Base-by-base conservation (phyloP, 1,140 invertebrate genomes). In the Drosophila repletoides region DNA sequence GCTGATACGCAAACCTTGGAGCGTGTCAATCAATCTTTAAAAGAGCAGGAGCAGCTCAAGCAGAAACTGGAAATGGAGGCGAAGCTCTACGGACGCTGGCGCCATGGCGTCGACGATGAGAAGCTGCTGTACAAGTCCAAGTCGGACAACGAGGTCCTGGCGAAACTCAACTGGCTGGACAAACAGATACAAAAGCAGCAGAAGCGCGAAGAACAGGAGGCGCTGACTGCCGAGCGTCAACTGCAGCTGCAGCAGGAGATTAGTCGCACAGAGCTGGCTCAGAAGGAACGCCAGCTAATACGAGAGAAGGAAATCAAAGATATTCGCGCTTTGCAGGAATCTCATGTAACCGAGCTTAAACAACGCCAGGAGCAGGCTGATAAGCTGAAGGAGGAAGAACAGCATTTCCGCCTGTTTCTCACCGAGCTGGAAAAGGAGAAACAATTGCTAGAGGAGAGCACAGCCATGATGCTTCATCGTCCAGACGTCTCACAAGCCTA, bases 141-240 rank as follows among this genome's bases (percentile, higher is more conserved):
- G 48, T 63, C 77, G 22, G 71, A 87, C 53, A 73, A 90, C 66
- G 66, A 90, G 36, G 90, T 90, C 31, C 73, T 92, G 68, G 79
- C 92, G 14, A 92, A 92, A 60, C 67, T 92, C 6, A 91, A 91
- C 52, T 92, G 92, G 92, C 72, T 92, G 31, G 91, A 92, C 58
- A 91, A 91, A 19, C 79, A 90, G 61, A 90, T 92, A 6, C 91
- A 91, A 43, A 86, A 91, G 41, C 86, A 91, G 55, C 83, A 91
- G 71, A 61, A 84, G 26, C 90, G 90, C 14, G 91, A 92, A 38
- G 64, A 89, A 5, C 90, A 91, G 64, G 90, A 89, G 41, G 80
- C 83, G 7, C 43, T 91, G 45, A 64, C 55, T 1, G 68, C 89
- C 31, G 75, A 89, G 14, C 89, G 89, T 15, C 76, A 88, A n/a